Evolutionary conservation across 2,113 vertebrate species (phyloP), one percentile per base, ranked within the genome.

Genomic region (Xenus cinereus): DNA sequence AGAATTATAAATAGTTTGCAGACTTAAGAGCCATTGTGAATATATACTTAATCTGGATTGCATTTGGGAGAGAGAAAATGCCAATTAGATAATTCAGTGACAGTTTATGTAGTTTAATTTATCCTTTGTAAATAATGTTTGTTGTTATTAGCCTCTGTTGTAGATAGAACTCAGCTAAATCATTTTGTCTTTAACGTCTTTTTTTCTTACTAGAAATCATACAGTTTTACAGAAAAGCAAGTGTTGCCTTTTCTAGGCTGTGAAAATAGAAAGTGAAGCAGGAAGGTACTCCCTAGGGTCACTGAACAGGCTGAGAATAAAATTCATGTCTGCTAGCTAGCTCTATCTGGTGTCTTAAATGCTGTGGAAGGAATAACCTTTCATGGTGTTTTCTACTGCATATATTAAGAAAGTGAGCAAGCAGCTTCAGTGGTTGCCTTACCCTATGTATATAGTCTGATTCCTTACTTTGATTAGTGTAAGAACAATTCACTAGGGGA

Each of bases 1-100:
- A 69, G 63, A 74, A 72, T 95, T 97, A 97, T 94, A 98, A 98
- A 97, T 97, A 98, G 95, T 97, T 97, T 92, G 84, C 97, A 95
- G 96, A 91, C 95, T 95, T 96, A 96, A 95, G 96, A 97, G 96
- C 90, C 45, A 0, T 89, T 94, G 67, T 95, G 94, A 95, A 85
- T 77, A 82, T 73, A 71, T 94, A 57, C 60, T 89, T 90, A 91
- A 94, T 94, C 91, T 97, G 93, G 89, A 93, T 63, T 54, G 74
- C 63, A 85, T 93, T 95, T 95, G 63, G 41, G 78, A 93, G 73
- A 79, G 89, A 73, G 63, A 95, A 93, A 95, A 95, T 77, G 63
- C 75, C 84, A 79, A 80, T 96, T 96, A 95, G 91, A 95, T 91
- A 93, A 91, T 73, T 94, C 87, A 73, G 63, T 89, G 87, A 77